Conservation (phyloP, 2,113 vertebrate species). For the Pardalotus punctatus region DNA sequence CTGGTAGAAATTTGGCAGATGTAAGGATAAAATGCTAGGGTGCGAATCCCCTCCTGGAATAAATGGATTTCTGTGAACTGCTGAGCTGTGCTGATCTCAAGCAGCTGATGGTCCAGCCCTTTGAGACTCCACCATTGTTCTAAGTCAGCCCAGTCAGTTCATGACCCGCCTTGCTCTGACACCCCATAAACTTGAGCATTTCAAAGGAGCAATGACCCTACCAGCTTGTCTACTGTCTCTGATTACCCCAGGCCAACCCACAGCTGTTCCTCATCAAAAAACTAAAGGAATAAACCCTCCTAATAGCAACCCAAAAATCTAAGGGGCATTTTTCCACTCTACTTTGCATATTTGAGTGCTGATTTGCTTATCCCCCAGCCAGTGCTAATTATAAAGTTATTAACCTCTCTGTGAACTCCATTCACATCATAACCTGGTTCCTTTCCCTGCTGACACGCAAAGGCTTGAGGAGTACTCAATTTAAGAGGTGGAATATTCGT, state of each 20-base stretch:
- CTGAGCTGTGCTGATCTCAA: neutral
- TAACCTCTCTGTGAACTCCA: conserved; percentile 58
- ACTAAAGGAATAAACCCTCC: neutral
- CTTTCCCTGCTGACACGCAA: conserved; percentile 23
- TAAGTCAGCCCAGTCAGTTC: neutral
- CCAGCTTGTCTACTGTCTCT: conserved; percentile 25
- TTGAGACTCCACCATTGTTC: neutral
- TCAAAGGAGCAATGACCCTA: conserved; percentile 33
- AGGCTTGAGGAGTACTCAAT: conserved; percentile 37
- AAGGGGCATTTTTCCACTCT: neutral
- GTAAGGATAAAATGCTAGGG: neutral
- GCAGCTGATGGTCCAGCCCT: neutral
- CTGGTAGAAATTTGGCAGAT: neutral
- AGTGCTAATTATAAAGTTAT: conserved; percentile 18
- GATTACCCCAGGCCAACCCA: neutral
- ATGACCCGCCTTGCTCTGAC: neutral
- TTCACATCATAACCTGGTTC: conserved; percentile 2
- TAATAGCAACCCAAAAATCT: neutral
- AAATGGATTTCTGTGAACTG: neutral
- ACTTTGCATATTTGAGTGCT: neutral
- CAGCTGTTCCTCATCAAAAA: conserved; percentile 17
- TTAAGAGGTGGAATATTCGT: neutral
- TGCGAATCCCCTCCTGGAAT: neutral
- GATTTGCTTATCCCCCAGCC: conserved; percentile 25
- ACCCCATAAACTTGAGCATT: conserved; percentile 28